Base-by-base conservation (phyloP, 2,888 invertebrate species). In the Papilio demoleus region DNA sequence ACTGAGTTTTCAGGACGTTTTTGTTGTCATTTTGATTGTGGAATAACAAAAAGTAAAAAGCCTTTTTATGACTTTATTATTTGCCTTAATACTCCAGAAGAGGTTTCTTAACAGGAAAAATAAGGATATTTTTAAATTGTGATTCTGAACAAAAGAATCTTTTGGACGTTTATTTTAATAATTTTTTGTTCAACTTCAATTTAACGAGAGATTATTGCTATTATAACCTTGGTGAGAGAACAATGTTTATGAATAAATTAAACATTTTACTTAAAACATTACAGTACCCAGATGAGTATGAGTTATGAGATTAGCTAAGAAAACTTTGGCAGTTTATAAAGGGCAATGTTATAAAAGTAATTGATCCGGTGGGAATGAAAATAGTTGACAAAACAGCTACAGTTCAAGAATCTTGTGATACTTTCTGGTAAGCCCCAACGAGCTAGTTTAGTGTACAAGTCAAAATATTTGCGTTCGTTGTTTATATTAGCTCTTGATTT, bases 121-220 rank as follows among this genome's bases (percentile, higher is more conserved):
- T 14, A 50, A 24, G 50, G 14, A 11, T 24, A 24, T 5, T 50
- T 50, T 24, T 14, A 50, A 50, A 24, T 24, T 50, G 50, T 24
- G 24, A 50, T 50, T 62, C 47, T 62, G 31, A 47, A 47, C 17
- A 34, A 62, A 62, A 24, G 42, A 47, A 45, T 34, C 40, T 62
- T 47, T 62, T 31, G 8, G 17, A 11, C 34, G 19, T 31, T 62
- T 47, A 4, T 22, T 47, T 62, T 34, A 34, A 62, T 31, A 47
- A 45, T 19, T 62, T n/a, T 31, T 42, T 61, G 61, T 61, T 61
- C 38, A 27, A 27, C n/a, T 11, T 1, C 42, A 61, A 61, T 61
- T 61, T 27, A 61, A 12, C 19, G 59, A 24, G 24, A 60, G 24
- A 24, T 24, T 24, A 50, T 24, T 50, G 4, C 24, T 4, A 47